Percentiles rank a stretch among this genome's conserved stretches.
phyloP scores from a whole-genome alignment of 2,113 vertebrate genomes.

The Falco punctatus region DNA sequence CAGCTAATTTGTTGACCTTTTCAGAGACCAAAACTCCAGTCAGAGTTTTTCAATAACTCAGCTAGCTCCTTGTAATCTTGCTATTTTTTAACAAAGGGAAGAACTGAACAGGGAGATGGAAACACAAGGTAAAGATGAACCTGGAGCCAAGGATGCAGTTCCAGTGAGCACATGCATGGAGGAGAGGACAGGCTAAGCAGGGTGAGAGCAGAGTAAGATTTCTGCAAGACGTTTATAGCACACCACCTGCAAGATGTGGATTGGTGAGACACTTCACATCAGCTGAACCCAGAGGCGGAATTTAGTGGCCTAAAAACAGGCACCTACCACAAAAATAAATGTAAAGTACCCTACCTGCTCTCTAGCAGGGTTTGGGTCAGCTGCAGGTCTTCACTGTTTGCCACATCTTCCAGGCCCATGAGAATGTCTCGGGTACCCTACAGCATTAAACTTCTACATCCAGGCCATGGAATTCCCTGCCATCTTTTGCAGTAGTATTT shows the following conservation, averaged over 20 bases:
- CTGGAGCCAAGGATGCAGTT: not conserved
- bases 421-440: not conserved
- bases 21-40: not conserved
- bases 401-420: not conserved
- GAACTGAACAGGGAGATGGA: not conserved
- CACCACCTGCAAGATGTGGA: not conserved
- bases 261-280: not conserved
- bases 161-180: not conserved
- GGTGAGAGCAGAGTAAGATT: not conserved
- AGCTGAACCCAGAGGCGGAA: not conserved
- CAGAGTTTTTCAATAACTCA: not conserved
- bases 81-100: not conserved
- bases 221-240: not conserved
- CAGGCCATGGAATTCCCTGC: not conserved
- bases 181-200: not conserved
- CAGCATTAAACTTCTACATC: not conserved
- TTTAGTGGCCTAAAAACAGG: not conserved
- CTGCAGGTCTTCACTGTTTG: not conserved
- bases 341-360: not conserved
- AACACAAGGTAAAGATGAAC: not conserved
- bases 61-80: not conserved
- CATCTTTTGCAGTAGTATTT: not conserved
- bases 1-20: not conserved
- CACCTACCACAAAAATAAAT: not conserved
- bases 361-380: not conserved